phyloP scores from a whole-genome alignment of 2,888 invertebrate genomes.

The Hirtodrosophila alboralis region DNA sequence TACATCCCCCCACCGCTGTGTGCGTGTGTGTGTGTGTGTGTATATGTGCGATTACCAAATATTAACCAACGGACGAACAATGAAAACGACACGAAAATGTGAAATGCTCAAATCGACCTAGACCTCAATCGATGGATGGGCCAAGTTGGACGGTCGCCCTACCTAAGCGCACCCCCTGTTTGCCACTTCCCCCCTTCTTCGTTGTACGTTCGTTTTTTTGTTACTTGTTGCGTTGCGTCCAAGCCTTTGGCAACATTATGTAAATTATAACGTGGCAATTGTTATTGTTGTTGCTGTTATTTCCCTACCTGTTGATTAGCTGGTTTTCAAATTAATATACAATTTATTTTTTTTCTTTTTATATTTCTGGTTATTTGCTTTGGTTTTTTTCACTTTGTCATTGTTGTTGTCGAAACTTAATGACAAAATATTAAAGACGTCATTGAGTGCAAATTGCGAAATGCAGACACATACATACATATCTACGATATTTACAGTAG shows the following conservation, averaged over 20 bases:
- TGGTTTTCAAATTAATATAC: too few species aligned
- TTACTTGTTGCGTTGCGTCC: slow-evolving; percentile 21
- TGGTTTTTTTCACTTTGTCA: slow-evolving; percentile 39
- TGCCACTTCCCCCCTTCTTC: not conserved
- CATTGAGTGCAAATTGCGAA: slow-evolving; percentile 37
- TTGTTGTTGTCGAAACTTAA: slow-evolving; percentile 26
- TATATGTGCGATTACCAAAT: slow-evolving; percentile 60
- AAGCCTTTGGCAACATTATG: slow-evolving; percentile 72
- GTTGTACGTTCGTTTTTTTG: not conserved
- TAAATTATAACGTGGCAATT: slow-evolving; percentile 60
- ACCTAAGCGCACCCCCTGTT: not conserved
- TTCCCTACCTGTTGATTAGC: slow-evolving; percentile 5
- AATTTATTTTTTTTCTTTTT: too few species aligned
- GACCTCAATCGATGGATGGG: slow-evolving; percentile 81
- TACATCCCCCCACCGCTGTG: too few species aligned
- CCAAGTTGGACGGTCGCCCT: slow-evolving; percentile 59
- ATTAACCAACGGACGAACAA: slow-evolving; percentile 66
- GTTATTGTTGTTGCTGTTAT: slow-evolving; percentile 23
- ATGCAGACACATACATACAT: slow-evolving; percentile 6
- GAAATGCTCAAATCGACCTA: slow-evolving; percentile 80
- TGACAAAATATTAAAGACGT: slow-evolving; percentile 35
- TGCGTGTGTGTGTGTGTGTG: slow-evolving; percentile 18
- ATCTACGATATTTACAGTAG: slow-evolving; percentile 27
- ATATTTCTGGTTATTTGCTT: slow-evolving; percentile 20
- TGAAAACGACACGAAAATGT: slow-evolving; percentile 78